Evolutionary conservation across 2,113 vertebrate genomes (phyloP), one percentile per base, ranked within the genome.

Genomic region (Cynopterus brachyotis): DNA sequence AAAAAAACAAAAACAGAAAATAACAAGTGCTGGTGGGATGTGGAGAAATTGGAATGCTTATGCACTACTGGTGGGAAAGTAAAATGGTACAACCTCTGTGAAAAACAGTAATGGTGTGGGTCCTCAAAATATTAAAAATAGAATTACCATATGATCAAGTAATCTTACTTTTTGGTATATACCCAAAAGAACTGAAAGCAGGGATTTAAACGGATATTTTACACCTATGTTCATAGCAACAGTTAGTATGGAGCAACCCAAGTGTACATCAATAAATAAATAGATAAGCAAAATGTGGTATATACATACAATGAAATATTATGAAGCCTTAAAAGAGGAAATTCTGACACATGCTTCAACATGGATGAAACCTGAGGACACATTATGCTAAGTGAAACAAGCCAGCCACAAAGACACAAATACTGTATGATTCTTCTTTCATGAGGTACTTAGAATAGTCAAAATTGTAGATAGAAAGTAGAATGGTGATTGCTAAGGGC

Each of bases 91-190:
- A 79, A 30, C 70, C 26, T 8, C 69, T 20, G 1, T 42, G 9
- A 45, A 75, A 75, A 84, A 84, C 28, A 42, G n/a, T 59, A 70
- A 70, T 55, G 35, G 47, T 85, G 69, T 84, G 32, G 11, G 30
- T 83, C 55, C 42, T 89, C 17, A 89, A 92, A 92, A 92, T 62
- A 83, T 83, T 75, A 84, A 72, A 91, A 82, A 64, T 11, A 64
- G 45, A 92, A 83, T 75, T 73, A 32, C 55, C 19, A 30, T 32
- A 62, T 53, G 12, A 64, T 83, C 26, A 60, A 50, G 53, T 22
- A 37, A 62, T 62, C 11, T 16, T 2, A 1, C 32, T 60, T 35
- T 32, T 59, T 16, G 22, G 50, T 91, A 91, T 47, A 91, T 28
- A 73, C 6, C 17, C 26, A 22, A 73, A 83, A 73, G 42, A 83